These are phyloP conservation scores for Oedothorax gibbosus DNA, from an alignment of 1,140 invertebrate species.

Conservation along the genomic window DNA sequence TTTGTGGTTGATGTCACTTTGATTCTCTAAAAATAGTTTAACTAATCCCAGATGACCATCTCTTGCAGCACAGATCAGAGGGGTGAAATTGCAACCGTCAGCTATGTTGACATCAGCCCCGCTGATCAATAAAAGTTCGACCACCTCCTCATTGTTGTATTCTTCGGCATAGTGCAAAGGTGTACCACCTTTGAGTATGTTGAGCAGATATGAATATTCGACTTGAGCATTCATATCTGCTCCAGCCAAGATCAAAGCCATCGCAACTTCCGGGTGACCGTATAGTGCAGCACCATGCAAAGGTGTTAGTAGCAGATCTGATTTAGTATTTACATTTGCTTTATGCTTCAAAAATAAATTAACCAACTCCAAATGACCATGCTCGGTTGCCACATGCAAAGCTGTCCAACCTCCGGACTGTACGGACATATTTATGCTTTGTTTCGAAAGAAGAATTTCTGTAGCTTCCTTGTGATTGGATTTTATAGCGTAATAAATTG, in stretches of 20 bases:
- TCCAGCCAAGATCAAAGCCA: conserved; percentile 14
- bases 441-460: too few relatives aligned
- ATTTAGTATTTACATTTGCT: too few relatives aligned
- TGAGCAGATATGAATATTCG: neutral
- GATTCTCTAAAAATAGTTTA: neutral
- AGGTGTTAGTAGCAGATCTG: neutral
- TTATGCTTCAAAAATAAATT: too few relatives aligned
- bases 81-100: neutral
- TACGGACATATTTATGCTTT: too few relatives aligned
- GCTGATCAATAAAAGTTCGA: neutral
- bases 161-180: conserved; percentile 16
- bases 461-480: too few relatives aligned
- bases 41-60: neutral
- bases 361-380: too few relatives aligned
- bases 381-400: too few relatives aligned
- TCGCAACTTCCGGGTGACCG: conserved; percentile 14
- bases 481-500: too few relatives aligned
- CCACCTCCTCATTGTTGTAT: neutral
- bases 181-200: neutral
- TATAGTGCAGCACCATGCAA: neutral
- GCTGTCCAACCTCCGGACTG: too few relatives aligned
- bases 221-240: conserved; percentile 2
- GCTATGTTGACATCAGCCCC: conserved; percentile 11
- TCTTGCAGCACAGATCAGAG: neutral
- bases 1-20: too few relatives aligned